Evolutionary conservation across 1,140 invertebrate genomes (phyloP), one percentile per base, ranked within the genome.

Genomic region (Penaeus indicus): DNA sequence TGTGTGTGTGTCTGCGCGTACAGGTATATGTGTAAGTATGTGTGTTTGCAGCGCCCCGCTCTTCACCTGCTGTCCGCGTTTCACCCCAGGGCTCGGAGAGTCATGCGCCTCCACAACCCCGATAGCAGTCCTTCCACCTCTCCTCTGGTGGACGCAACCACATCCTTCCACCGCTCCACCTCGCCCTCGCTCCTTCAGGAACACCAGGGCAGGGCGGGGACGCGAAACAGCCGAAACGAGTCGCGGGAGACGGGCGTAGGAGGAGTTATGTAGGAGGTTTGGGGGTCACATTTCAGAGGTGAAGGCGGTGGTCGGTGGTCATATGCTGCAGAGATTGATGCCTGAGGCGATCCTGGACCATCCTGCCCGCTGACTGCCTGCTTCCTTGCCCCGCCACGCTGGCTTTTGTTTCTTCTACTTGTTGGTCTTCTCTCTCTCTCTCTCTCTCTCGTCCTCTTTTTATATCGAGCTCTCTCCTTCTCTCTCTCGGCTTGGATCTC

Each of bases 311-410:
- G 84, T 86, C 84, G 84, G 84, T 86, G 85, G 85, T 87, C 85
- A 87, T 87, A 87, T 87, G 85, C 85, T 87, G 85, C 85, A 87
- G 38, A 82, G 85, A 87, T 87, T 87, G 85, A 87, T 22, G 78
- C 85, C 79, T 1, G 22, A 19, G 85, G 85, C 85, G 19, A n/a
- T 64, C 38, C 63, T 32, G 38, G 61, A 13, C 38, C 85, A 54
- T 54, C 54, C 54, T 54, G 54, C 54, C 54, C 54, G 54, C 54
- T 54, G 54, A 54, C 54, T 54, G 54, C 54, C 54, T 54, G 54
- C 54, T 54, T 54, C 54, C 54, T 54, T 54, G 54, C 10, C 54
- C 54, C 54, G 54, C 54, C 54, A 54, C 54, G 54, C 54, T 54
- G 54, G 54, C 54, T 54, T 54, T 54, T 54, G 54, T 54, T 54